Evolutionary conservation across 2,888 invertebrate genomes (phyloP).

Genomic region (Cybosia mesomella): DNA sequence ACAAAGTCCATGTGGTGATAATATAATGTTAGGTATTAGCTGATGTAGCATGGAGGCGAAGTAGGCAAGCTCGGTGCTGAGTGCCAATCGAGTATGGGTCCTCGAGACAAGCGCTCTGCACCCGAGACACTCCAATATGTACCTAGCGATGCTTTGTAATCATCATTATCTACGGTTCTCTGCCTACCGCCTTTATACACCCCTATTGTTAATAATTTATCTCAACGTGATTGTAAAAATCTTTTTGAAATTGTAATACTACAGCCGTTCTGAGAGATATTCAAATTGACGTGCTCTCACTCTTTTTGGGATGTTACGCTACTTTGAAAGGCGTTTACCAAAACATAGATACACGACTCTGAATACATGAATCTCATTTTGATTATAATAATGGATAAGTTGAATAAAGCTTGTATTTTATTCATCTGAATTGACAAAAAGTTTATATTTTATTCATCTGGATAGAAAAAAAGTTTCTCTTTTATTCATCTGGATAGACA

Average conservation of each 20-base stretch:
- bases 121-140: slow-evolving; percentile 66
- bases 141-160: slow-evolving; percentile 58
- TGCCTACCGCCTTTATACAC: slow-evolving; percentile 56
- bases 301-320: slow-evolving; percentile 32
- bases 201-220: slow-evolving; percentile 59
- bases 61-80: slow-evolving; percentile 58
- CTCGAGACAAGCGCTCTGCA: slow-evolving; percentile 78
- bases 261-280: slow-evolving; percentile 25
- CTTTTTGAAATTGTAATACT: slow-evolving; percentile 60
- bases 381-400: slow-evolving; percentile 37
- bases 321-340: slow-evolving; percentile 41
- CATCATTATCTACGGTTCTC: slow-evolving; percentile 52
- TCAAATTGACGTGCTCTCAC: slow-evolving; percentile 18
- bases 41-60: slow-evolving; percentile 51
- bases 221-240: slow-evolving; percentile 51
- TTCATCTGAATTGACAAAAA: slow-evolving; percentile 22
- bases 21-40: slow-evolving; percentile 51
- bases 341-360: slow-evolving; percentile 41
- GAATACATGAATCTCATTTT: slow-evolving; percentile 52
- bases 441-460: too few relatives aligned
- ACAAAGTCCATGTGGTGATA: slow-evolving; percentile 32
- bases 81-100: slow-evolving; percentile 75
- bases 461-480: too few relatives aligned
- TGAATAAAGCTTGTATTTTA: slow-evolving; percentile 32
- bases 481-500: too few relatives aligned